Base-by-base conservation (phyloP, 2,888 invertebrate species). In the Salpingus planirostris region DNA sequence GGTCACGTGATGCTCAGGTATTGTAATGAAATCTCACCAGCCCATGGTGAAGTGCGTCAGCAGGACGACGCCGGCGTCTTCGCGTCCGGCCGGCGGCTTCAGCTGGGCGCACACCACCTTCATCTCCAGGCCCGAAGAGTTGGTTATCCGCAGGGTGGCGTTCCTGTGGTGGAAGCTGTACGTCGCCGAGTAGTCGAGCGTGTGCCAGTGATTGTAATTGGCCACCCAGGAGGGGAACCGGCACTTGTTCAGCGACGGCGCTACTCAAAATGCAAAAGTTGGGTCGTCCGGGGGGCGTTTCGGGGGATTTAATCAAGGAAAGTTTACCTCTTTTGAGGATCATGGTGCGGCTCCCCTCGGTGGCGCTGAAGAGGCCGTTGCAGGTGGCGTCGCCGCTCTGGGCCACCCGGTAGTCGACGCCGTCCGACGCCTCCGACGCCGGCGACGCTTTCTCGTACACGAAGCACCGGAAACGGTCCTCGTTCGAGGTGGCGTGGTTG, bases 381-480 rank as follows among this genome's bases (percentile, higher is more conserved):
- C 92, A 92, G 15, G 91, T 90, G 33, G 91, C 91, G 63, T 92
- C 91, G 5, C 89, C 91, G 29, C 88, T 89, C 66, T 91, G 90
- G 2, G 91, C 88, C 46, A 91, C 80, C 55, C 84, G 73, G 66
- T 84, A 89, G 62, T 84, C 83, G 39, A 80, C 75, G 21, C 55
- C 58, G 33, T 61, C 64, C 28, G 57, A 45, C 31, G 59, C 56
- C 38, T 61, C 61, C 31, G 60, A 54, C 27, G 60, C 50, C 29
- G 57, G 42, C 29, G 76, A 75, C 49, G 78, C 79, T 72, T 83
- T 85, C 70, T 89, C 90, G 68, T 89, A 91, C 39, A 93, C 93
- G 70, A 93, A 93, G 69, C 95, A 95, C 47, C 93, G 74, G 70
- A 89, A 95, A 46, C 90, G 78, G 63, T 92, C 91, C 63, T 92